Percentiles rank a stretch among this genome's conserved stretches.
phyloP scores from a whole-genome alignment of 1,140 invertebrate genomes.

The Listronotus bonariensis region DNA sequence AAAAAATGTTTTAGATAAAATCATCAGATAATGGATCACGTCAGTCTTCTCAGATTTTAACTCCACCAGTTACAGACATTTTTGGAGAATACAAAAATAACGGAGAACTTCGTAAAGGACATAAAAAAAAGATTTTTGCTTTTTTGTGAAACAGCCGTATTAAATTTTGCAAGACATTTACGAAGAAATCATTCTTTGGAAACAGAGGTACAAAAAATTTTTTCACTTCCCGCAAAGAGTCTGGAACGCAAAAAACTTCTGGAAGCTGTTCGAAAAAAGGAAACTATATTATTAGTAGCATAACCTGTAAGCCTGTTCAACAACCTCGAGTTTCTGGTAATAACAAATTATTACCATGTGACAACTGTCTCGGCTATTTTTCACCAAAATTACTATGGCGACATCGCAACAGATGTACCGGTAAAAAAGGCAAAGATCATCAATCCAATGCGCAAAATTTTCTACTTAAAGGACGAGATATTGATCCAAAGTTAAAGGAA shows the following conservation, averaged over 20 bases:
- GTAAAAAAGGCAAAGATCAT: neutral
- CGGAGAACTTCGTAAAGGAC: constrained; percentile 7
- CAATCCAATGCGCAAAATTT: constrained; percentile 19
- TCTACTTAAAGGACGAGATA: constrained; percentile 10
- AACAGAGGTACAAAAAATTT: constrained; percentile 28
- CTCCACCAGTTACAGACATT: too few species aligned
- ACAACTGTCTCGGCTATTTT: constrained; percentile 21
- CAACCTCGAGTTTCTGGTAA: neutral
- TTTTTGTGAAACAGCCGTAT: constrained; percentile 18
- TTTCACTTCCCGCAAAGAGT: constrained; percentile 1
- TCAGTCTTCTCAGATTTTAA: too few species aligned
- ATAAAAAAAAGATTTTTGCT: constrained; percentile 27
- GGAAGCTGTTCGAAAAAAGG: constrained; percentile 21
- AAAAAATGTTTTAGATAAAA: too few species aligned
- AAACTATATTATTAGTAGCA: constrained; percentile 31
- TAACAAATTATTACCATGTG: constrained; percentile 11
- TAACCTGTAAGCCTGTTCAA: constrained; percentile 15
- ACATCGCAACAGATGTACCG: constrained; percentile 16
- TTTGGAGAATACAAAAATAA: too few species aligned
- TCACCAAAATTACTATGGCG: constrained; percentile 19
- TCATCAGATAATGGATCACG: too few species aligned
- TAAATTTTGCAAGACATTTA: constrained; percentile 27
- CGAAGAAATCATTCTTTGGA: constrained; percentile 20
- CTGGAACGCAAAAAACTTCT: constrained; percentile 12
- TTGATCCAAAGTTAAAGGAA: constrained; percentile 22